Evolutionary conservation across 2,113 vertebrate species (phyloP).

Genomic region (Uropsilus gracilis): DNA sequence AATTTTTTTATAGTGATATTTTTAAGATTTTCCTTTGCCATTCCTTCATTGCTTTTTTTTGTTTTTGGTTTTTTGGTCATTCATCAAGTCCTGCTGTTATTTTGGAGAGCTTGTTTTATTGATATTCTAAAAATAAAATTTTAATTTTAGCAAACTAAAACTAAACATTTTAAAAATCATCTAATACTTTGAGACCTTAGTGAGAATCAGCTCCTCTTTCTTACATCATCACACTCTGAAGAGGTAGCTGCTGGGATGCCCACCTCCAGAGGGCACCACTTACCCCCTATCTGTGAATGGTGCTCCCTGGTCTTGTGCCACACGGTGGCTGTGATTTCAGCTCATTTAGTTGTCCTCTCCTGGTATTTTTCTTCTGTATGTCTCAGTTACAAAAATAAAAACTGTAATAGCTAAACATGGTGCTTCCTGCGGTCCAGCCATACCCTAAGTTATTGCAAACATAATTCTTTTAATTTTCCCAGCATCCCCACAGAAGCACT

Average conservation of each 20-base stretch:
- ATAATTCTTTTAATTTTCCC: background rate
- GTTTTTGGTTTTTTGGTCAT: background rate
- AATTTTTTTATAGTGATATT: background rate
- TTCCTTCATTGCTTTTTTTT: conserved; percentile 21
- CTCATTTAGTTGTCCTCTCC: background rate
- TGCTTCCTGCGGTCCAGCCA: background rate
- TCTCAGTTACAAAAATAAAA: conserved; percentile 23
- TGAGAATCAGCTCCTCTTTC: no score
- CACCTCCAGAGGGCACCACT: conserved; percentile 15
- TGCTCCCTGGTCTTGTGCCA: background rate
- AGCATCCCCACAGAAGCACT: background rate
- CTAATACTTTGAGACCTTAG: background rate
- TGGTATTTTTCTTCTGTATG: background rate
- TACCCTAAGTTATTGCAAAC: background rate
- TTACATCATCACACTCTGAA: no score
- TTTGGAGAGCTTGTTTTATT: conserved; percentile 48
- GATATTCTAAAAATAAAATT: conserved; percentile 46
- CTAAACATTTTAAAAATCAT: conserved; percentile 26
- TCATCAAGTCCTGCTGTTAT: background rate
- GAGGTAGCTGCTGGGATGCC: background rate
- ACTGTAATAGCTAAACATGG: background rate
- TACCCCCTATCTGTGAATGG: background rate
- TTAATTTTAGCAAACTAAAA: conserved; percentile 54
- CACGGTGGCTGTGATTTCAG: background rate
- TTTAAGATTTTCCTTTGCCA: conserved; percentile 7